A percentile compares a stretch with the other conserved stretches of the same genome.
Evolutionary conservation across 2,888 invertebrate species (phyloP).

Genomic region (Protophormia terraenovae): DNA sequence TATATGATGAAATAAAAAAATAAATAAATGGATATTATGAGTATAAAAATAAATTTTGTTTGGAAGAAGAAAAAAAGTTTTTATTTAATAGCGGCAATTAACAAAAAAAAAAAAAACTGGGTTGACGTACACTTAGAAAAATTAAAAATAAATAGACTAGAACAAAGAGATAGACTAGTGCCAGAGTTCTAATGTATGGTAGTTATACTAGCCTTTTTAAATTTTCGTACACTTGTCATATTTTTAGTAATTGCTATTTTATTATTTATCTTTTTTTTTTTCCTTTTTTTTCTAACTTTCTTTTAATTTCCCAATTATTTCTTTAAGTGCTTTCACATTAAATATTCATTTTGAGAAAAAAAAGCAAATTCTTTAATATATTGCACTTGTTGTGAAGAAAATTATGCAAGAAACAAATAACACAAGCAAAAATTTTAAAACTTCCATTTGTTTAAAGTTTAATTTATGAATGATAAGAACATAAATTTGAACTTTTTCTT

Average conservation of each 20-base stretch:
- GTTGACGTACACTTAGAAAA: no score
- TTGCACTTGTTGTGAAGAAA: background rate
- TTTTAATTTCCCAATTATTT: background rate
- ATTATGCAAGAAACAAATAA: constrained; percentile 8
- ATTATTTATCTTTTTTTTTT: no score
- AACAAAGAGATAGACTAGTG: no score
- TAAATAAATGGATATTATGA: background rate
- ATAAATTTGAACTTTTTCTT: constrained; percentile 31
- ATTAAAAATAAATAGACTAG: no score
- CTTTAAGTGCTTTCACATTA: background rate
- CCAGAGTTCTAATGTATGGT: no score
- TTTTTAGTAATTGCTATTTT: no score
- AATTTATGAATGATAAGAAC: constrained; percentile 45
- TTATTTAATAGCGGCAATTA: constrained; percentile 20
- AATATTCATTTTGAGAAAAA: background rate
- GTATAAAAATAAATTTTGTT: background rate
- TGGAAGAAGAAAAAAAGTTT: background rate
- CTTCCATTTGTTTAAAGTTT: constrained; percentile 29
- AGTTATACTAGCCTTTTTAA: no score
- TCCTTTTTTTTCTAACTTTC: background rate
- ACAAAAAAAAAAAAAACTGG: background rate
- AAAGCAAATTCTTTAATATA: background rate
- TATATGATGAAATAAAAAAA: background rate
- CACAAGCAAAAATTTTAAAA: background rate
- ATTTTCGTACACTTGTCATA: no score